Evolutionary conservation across 1,140 invertebrate species (phyloP), one percentile per base, ranked within the genome.

Genomic region (Penaeus chinensis): DNA sequence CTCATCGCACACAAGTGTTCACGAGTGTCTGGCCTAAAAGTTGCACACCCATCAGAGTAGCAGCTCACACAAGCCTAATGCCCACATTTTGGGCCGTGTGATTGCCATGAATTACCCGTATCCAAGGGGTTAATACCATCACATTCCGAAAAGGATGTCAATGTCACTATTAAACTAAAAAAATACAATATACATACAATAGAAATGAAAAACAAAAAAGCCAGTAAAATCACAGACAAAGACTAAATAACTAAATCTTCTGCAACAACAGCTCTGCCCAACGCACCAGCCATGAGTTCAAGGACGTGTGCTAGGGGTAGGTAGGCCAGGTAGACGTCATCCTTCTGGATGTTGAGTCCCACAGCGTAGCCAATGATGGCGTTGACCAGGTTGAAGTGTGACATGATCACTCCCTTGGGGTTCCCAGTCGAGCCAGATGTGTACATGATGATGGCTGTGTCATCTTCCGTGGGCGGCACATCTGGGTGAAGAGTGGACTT

Each of bases 281-380:
- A 90, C 90, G 91, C 91, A 93, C 94, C 94, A 88, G 92, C 93
- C 77, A 98, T 94, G 69, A 99, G 93, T 93, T 99, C 99, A 90
- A 99, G 96, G 3, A 99, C 98, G 93, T 99, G 99, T 69, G 99
- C 99, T 77, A 99, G 93, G 19, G 99, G 99, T 83, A 99, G 93
- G 93, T 99, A 99, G 65, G 96, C 98, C 91, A 99, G 95, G 90
- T 99, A 96, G 22, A 96, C 93, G 91, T 99, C 98, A 87, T 95
- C 91, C 5, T 92, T 94, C 0, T 94, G 92, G 77, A 96, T 95
- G 54, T 94, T 92, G 24, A 98, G 95, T 69, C 95, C 95, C 91
- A 97, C 95, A 61, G 95, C 95, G 92, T 98, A 99, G 10, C 97
- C 95, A 91, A 97, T 96, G 91, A 99, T 94, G 5, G 97, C 96